Evolutionary conservation across 2,113 vertebrate genomes (phyloP).

Genomic region (Sylvilagus bachmani): DNA sequence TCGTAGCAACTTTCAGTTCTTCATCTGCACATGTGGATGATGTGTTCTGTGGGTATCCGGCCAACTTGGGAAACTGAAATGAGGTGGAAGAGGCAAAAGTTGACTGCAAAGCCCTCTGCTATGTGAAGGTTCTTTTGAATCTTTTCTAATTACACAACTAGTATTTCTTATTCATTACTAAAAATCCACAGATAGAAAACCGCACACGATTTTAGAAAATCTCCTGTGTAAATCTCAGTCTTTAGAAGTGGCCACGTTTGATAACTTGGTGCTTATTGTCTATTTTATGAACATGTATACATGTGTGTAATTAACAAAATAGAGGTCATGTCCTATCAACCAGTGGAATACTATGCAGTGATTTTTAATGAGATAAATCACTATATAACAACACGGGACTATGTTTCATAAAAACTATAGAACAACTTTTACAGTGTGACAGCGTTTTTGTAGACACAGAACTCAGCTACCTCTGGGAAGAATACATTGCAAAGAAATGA

Average conservation of each 20-base stretch:
- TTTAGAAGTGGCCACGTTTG: neutral
- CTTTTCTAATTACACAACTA: neutral
- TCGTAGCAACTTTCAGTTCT: neutral
- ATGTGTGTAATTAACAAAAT: neutral
- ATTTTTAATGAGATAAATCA: neutral
- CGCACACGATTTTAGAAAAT: neutral
- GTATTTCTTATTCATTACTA: neutral
- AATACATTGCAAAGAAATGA: neutral
- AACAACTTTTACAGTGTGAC: neutral
- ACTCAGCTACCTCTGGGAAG: neutral
- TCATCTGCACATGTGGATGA: neutral
- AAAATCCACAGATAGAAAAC: neutral
- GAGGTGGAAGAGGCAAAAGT: neutral
- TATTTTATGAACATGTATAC: neutral
- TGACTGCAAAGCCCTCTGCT: neutral
- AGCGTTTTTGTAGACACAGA: neutral
- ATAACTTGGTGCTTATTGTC: neutral
- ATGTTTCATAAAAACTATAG: neutral
- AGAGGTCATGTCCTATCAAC: neutral
- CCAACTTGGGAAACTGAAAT: slow-evolving; percentile 26
- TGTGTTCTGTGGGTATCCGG: neutral
- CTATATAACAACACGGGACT: neutral
- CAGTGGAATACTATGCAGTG: neutral
- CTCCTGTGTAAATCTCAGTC: neutral
- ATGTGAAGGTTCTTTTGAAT: neutral